These are phyloP conservation scores for Nycteola revayana DNA, from an alignment of 2,888 invertebrate genomes.

Conservation along the genomic window DNA sequence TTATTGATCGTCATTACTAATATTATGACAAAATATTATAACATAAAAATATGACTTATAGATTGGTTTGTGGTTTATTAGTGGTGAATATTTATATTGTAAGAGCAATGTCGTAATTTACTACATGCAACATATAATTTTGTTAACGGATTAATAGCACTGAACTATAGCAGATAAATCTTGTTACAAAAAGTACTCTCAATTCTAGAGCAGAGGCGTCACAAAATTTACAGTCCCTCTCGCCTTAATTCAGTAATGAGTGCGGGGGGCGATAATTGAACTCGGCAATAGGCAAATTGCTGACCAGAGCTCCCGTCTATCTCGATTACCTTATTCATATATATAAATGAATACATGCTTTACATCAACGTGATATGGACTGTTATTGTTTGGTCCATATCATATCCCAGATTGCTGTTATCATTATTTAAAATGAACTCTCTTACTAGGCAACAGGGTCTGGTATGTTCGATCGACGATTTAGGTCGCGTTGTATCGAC, in stretches of 20 bases:
- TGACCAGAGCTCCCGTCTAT: constrained; percentile 57
- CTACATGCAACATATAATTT: too few relatives aligned
- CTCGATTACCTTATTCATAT: constrained; percentile 36
- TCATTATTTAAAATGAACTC: constrained; percentile 58
- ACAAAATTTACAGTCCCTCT: constrained; percentile 69
- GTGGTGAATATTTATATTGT: too few relatives aligned
- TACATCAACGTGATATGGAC: constrained; percentile 38
- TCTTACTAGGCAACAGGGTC: constrained; percentile 50
- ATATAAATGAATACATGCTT: constrained; percentile 37
- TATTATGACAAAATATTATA: constrained; percentile 31
- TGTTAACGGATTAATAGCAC: too few relatives aligned
- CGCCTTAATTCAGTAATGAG: constrained; percentile 79
- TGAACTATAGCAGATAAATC: too few relatives aligned
- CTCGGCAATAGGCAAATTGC: constrained; percentile 80
- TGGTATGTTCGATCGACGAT: constrained; percentile 42
- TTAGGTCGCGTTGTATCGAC: constrained; percentile 40
- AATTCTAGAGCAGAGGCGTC: constrained; percentile 69
- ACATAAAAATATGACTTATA: constrained; percentile 32
- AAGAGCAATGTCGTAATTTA: too few relatives aligned
- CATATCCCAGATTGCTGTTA: constrained; percentile 39
- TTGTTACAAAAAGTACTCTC: constrained; percentile 52
- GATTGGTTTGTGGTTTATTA: constrained; percentile 25
- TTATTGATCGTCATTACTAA: constrained; percentile 51
- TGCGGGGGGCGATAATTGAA: constrained; percentile 81
- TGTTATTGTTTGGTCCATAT: constrained; percentile 32